phyloP scores from a whole-genome alignment of 2,797 vertebrate species.

The Halcyon leucocephala region DNA sequence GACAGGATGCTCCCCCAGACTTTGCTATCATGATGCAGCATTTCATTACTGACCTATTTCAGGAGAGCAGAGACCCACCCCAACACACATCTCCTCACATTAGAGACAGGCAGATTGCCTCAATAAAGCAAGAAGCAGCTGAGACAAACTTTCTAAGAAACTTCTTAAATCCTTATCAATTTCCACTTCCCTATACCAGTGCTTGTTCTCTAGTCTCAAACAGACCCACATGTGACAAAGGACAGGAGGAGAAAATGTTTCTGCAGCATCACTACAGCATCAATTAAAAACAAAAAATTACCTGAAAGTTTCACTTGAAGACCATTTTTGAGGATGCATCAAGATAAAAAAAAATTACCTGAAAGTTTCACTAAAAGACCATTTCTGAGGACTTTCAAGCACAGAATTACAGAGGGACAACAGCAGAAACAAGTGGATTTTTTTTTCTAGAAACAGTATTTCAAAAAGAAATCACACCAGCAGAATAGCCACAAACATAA shows the following conservation, averaged over 20 bases:
- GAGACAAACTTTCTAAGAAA: not conserved
- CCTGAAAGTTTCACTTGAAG: not conserved
- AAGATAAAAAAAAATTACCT: not conserved
- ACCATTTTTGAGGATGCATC: not conserved
- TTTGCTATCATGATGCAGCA: not conserved
- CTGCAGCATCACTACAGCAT: not conserved
- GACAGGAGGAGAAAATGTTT: not conserved
- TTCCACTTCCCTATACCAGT: not conserved
- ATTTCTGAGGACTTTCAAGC: not conserved
- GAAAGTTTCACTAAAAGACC: not conserved
- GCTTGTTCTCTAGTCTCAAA: not conserved
- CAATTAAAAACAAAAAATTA: not conserved
- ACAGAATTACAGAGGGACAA: not conserved
- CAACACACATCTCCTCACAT: not conserved
- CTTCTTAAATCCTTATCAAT: not conserved
- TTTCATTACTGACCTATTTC: not conserved
- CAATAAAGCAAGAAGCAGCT: not conserved
- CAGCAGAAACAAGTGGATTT: not conserved
- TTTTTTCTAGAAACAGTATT: accelerated
- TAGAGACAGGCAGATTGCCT: not conserved
- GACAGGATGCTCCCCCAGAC: not conserved
- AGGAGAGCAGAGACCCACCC: not conserved
- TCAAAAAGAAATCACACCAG: not conserved
- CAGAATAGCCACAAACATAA: not conserved
- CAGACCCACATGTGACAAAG: not conserved